Evolutionary conservation across 2,888 invertebrate species (phyloP).

Genomic region (Tuberolachnus salignus): DNA sequence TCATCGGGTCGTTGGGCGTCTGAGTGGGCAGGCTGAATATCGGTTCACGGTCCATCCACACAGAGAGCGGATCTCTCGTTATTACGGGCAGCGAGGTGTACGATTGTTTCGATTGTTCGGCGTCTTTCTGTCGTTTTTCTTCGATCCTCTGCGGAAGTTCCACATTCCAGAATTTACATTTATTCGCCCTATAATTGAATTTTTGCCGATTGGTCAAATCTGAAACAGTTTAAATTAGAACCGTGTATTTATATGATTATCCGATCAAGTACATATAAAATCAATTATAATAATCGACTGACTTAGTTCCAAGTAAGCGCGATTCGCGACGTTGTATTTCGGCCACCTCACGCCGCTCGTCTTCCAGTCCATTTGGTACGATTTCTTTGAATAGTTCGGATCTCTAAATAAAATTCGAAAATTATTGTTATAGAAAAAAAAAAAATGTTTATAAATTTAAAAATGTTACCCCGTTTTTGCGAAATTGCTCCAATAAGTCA

Average conservation of each 20-base stretch:
- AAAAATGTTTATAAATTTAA: background rate
- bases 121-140: conserved; percentile 47
- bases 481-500: conserved; percentile 90
- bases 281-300: background rate
- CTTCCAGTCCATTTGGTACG: conserved; percentile 65
- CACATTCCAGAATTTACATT: conserved; percentile 46
- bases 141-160: conserved; percentile 41
- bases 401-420: conserved; percentile 12
- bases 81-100: background rate
- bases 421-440: no score
- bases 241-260: no score
- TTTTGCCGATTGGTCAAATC: conserved; percentile 24
- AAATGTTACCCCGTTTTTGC: conserved; percentile 81
- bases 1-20: conserved; percentile 35
- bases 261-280: conserved; percentile 62
- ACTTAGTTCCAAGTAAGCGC: conserved; percentile 79
- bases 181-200: conserved; percentile 18
- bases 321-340: conserved; percentile 75
- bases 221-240: background rate
- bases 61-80: background rate
- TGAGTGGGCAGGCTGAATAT: conserved; percentile 26
- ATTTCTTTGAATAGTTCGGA: conserved; percentile 35
- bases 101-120: conserved; percentile 35
- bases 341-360: conserved; percentile 81
- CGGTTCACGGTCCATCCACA: conserved; percentile 17